Evolutionary conservation across 1,140 invertebrate species (phyloP), one percentile per base, ranked within the genome.

Genomic region (Atopsyche davidsoni): DNA sequence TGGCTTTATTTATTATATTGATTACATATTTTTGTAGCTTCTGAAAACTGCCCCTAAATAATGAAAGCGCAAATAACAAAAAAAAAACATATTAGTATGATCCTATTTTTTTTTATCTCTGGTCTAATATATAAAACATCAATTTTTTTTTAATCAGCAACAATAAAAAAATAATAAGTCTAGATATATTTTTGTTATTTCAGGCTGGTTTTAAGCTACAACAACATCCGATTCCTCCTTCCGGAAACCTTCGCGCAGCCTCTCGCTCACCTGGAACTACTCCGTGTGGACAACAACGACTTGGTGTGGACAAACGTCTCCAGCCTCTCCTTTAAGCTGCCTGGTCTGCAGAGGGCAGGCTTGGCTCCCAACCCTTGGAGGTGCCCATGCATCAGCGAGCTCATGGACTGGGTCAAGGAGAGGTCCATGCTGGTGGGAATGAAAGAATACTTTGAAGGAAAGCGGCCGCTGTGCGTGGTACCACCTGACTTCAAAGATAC

Each of bases 331-430:
- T 9, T n/a, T 14, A 51, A 35, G 17, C 13, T 55, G 14, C 42
- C 38, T 2, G 21, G 2, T 13, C 40, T 51, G 3, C n/a, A 46
- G 28, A 39, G 23, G 13, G 24, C 47, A 10, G 19, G 19, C 2
- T n/a, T 55, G 11, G 22, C 18, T 31, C 46, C 36, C 10, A 55
- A 55, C 32, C 53, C 53, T 17, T 55, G 53, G 43, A 40, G 36
- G 7, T 55, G 53, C 45, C 24, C 53, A 2, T 51, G 53, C 24
- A 38, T 51, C 17, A 18, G 42, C 3, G 13, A 23, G 22, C 19
- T 51, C 3, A 21, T 50, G 13, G 32, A 24, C 1, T 40, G 17
- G 36, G 18, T 55, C n/a, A 25, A 25, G 16, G 11, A 9, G 1
- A 51, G 22, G 14, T 35, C 22, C 4, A 21, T 46, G 1, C 16